phyloP scores from a whole-genome alignment of 2,797 vertebrate species.

The Semotilus atromaculatus region DNA sequence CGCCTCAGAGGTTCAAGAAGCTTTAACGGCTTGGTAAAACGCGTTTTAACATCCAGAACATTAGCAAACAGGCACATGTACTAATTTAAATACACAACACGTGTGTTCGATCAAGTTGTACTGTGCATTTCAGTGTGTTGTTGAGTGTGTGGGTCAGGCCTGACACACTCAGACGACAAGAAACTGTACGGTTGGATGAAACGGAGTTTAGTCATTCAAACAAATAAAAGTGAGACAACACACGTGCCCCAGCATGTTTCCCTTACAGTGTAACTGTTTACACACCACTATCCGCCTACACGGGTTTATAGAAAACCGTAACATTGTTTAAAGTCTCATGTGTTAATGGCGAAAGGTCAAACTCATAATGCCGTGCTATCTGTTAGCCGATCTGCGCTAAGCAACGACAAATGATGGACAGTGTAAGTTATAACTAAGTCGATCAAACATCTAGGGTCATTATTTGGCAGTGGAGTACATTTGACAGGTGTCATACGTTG shows the following conservation, averaged over 20 bases:
- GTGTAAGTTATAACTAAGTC: neutral
- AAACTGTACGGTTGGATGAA: conserved; percentile 11
- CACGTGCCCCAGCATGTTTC: conserved; percentile 10
- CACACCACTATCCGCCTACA: conserved; percentile 6
- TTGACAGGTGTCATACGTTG: conserved; percentile 26
- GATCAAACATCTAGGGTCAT: neutral
- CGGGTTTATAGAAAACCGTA: neutral
- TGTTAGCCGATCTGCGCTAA: neutral
- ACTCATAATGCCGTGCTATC: neutral
- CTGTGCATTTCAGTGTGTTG: neutral
- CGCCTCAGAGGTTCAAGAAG: neutral
- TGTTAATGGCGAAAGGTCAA: neutral
- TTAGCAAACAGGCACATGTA: neutral
- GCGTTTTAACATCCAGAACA: neutral
- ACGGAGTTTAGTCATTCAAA: conserved; percentile 22
- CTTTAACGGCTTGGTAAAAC: neutral
- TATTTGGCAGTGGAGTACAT: neutral
- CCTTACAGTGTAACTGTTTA: neutral
- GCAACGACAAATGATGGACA: neutral
- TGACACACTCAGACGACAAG: neutral
- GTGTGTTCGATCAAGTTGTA: neutral
- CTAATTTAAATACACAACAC: neutral
- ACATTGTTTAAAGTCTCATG: neutral
- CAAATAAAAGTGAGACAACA: conserved; percentile 7
- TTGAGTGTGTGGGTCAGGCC: conserved; percentile 10